phyloP scores from a whole-genome alignment of 2,888 invertebrate species.

The Bellardia pandia region DNA sequence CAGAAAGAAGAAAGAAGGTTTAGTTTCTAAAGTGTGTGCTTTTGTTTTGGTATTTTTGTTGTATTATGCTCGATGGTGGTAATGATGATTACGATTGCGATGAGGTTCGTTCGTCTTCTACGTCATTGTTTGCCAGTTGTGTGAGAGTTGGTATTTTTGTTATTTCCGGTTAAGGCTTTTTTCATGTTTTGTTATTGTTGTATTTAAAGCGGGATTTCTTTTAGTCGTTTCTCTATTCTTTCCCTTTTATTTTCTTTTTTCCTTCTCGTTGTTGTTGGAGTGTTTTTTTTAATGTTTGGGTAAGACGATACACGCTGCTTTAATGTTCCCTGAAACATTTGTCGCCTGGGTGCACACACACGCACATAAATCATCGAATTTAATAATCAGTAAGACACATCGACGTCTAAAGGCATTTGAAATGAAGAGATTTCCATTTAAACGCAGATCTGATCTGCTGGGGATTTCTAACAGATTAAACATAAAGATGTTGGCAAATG shows the following conservation, averaged over 20 bases:
- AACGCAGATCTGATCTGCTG: constrained; percentile 15
- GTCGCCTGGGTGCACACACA: constrained; percentile 69
- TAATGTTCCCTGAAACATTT: constrained; percentile 66
- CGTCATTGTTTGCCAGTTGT: background rate
- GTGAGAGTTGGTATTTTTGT: constrained; percentile 46
- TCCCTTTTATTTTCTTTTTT: constrained; percentile 38
- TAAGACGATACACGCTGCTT: constrained; percentile 58
- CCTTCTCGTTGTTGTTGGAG: background rate
- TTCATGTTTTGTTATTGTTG: constrained; percentile 52
- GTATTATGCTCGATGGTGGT: background rate
- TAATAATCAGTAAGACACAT: constrained; percentile 50
- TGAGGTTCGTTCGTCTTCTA: constrained; percentile 14
- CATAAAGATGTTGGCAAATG: background rate
- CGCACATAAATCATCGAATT: constrained; percentile 68
- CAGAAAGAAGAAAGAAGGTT: constrained; percentile 17
- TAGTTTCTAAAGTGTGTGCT: constrained; percentile 30
- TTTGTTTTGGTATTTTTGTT: constrained; percentile 5
- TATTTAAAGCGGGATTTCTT: constrained; percentile 60
- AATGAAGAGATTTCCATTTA: constrained; percentile 23
- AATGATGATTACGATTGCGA: background rate
- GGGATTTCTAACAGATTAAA: constrained; percentile 40
- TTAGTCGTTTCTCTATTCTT: constrained; percentile 32
- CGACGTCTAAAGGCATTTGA: constrained; percentile 25
- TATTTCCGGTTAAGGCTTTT: constrained; percentile 72
- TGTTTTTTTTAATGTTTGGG: background rate